Percentiles rank a stretch among this genome's conserved stretches.
Conservation (phyloP, 2,888 invertebrate genomes). For the Leucania comma region DNA sequence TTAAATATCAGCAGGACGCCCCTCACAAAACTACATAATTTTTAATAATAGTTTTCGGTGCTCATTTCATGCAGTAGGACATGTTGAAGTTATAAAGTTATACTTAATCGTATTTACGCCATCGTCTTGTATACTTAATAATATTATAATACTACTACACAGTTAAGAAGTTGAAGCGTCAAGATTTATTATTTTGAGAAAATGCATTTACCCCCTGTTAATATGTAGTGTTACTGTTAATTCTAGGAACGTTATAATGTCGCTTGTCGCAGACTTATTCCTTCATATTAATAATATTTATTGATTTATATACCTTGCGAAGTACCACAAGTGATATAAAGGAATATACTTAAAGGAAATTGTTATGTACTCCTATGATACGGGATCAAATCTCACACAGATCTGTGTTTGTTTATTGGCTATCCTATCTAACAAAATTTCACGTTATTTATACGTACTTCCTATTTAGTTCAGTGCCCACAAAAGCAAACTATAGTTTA, state of each 20-base stretch:
- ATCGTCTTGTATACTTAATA: conserved; percentile 65
- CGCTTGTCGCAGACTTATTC: conserved; percentile 66
- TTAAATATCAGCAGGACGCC: neutral
- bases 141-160: conserved; percentile 60
- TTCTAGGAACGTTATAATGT: conserved; percentile 68
- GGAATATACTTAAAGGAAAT: conserved; percentile 37
- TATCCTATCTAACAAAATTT: conserved; percentile 23
- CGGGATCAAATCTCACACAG: conserved; percentile 55
- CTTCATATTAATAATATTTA: conserved; percentile 34
- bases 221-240: conserved; percentile 76
- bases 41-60: conserved; percentile 67
- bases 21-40: conserved; percentile 48
- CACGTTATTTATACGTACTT: conserved; percentile 15
- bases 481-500: conserved; percentile 20
- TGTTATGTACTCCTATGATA: conserved; percentile 45
- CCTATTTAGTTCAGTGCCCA: conserved; percentile 12
- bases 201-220: conserved; percentile 86
- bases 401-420: conserved; percentile 25
- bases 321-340: conserved; percentile 40
- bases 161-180: conserved; percentile 70
- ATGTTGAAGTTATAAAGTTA: conserved; percentile 65
- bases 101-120: conserved; percentile 58
- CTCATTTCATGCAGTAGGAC: conserved; percentile 81
- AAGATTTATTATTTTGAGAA: conserved; percentile 84
- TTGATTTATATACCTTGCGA: conserved; percentile 35